Evolutionary conservation across 2,888 invertebrate species (phyloP).

Genomic region (Danaus chrysippus): DNA sequence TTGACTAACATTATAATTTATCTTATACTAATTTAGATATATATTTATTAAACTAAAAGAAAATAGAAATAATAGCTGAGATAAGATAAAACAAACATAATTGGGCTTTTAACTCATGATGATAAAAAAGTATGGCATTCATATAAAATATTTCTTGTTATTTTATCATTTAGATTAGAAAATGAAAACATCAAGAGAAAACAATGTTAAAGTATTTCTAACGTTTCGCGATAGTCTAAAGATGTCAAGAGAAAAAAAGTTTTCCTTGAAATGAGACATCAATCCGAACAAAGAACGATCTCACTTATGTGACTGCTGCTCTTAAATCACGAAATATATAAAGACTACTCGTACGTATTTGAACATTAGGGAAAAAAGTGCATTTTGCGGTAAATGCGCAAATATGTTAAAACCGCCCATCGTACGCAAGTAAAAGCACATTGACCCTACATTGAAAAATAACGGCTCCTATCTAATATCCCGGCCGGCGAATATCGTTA

Average conservation of each 20-base stretch:
- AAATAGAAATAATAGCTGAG: not conserved
- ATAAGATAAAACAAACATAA: conserved; percentile 3
- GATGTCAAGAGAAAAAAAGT: no score
- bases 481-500: conserved; percentile 36
- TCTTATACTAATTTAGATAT: no score
- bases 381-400: conserved; percentile 40
- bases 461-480: conserved; percentile 54
- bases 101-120: not conserved
- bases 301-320: not conserved
- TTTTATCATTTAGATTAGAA: no score
- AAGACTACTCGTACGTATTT: conserved; percentile 7
- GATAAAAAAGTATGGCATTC: not conserved
- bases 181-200: no score
- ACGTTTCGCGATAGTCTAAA: no score
- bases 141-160: no score
- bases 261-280: no score
- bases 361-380: conserved; percentile 24
- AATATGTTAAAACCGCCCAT: conserved; percentile 44
- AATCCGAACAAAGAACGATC: no score
- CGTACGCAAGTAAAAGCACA: conserved; percentile 51
- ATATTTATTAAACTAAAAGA: not conserved
- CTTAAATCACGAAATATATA: no score
- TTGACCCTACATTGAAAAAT: conserved; percentile 74
- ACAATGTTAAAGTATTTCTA: no score
- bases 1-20: no score